Evolutionary conservation across 2,888 invertebrate genomes (phyloP).

Genomic region (Conus canariensis): DNA sequence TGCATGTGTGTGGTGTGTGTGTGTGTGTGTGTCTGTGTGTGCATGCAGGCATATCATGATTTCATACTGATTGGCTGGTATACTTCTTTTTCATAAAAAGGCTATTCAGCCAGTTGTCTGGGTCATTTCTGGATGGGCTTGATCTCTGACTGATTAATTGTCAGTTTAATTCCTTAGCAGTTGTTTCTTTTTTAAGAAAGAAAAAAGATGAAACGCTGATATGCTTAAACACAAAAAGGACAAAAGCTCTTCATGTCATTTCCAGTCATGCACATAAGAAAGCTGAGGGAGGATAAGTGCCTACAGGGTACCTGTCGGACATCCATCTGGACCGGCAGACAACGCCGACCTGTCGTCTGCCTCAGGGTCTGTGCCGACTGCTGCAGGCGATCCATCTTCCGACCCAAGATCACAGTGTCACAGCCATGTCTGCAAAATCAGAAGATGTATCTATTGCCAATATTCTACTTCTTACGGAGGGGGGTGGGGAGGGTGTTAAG

Average conservation of each 20-base stretch:
- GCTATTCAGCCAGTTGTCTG: too few species aligned
- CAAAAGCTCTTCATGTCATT: background rate
- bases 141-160: background rate
- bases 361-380: constrained; percentile 67
- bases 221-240: background rate
- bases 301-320: constrained; percentile 71
- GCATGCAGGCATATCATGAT: background rate
- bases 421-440: constrained; percentile 73
- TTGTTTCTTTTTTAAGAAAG: background rate
- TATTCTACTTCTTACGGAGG: too few species aligned
- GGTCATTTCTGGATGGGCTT: too few species aligned
- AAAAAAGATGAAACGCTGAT: background rate
- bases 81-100: too few species aligned
- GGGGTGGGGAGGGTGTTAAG: too few species aligned
- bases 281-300: background rate
- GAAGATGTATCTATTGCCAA: background rate
- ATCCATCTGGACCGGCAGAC: constrained; percentile 73
- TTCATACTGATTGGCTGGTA: too few species aligned
- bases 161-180: too few species aligned
- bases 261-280: too few species aligned
- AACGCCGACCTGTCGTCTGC: constrained; percentile 70
- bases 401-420: constrained; percentile 73
- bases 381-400: constrained; percentile 67
- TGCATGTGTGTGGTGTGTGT: background rate
- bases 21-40: background rate